Evolutionary conservation across 2,113 vertebrate species (phyloP).

Genomic region (Dasyprocta punctata): DNA sequence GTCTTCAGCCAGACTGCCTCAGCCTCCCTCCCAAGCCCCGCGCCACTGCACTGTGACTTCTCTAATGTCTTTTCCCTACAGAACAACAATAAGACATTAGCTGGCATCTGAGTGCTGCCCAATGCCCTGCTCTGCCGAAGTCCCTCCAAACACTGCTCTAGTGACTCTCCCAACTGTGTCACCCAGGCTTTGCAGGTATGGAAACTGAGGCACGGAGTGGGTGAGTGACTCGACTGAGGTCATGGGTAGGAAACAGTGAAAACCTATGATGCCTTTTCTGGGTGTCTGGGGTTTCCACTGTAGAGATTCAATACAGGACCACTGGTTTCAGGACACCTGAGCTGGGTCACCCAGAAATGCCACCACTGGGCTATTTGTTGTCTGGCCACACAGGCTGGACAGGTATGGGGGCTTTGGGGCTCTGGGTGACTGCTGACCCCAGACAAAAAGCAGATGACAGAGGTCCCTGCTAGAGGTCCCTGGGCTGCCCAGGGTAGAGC

Average conservation of each 20-base stretch:
- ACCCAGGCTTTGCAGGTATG: background rate
- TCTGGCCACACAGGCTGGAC: background rate
- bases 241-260: background rate
- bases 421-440: background rate
- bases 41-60: background rate
- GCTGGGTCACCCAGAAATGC: background rate
- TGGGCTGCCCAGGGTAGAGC: background rate
- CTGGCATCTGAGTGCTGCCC: background rate
- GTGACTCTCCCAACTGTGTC: background rate
- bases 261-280: background rate
- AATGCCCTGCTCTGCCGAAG: background rate
- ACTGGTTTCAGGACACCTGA: accelerated
- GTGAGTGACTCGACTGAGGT: background rate
- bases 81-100: background rate
- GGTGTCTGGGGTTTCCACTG: background rate
- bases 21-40: background rate
- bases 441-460: background rate
- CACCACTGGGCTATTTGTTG: too few relatives aligned
- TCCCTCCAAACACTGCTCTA: background rate
- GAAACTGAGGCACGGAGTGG: background rate
- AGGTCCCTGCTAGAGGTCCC: background rate
- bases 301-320: background rate
- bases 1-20: background rate
- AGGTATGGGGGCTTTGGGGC: background rate
- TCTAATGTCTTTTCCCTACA: background rate